A percentile compares a stretch with the other conserved stretches of the same genome.
These are phyloP conservation scores for Cynopterus sphinx DNA, from an alignment of 2,797 vertebrate species.

Conservation along the genomic window DNA sequence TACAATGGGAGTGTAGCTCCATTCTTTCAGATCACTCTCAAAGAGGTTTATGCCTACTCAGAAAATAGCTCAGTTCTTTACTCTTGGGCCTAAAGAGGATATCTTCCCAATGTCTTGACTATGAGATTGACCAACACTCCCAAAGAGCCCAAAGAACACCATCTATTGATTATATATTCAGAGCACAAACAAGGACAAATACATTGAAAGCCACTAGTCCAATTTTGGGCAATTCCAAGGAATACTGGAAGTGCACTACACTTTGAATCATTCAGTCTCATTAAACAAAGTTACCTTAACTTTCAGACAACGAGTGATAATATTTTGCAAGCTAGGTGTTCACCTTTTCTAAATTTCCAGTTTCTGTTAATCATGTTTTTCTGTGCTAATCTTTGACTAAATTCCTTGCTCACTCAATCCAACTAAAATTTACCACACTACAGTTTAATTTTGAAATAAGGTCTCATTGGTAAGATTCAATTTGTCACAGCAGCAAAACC, in stretches of 20 bases:
- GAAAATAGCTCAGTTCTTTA: not conserved
- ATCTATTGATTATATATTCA: not conserved
- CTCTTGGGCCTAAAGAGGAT: not conserved
- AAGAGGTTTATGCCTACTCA: not conserved
- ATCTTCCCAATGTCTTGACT: not conserved
- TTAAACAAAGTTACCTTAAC: not conserved
- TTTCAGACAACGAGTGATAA: not conserved
- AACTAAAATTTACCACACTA: not conserved
- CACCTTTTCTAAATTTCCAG: not conserved
- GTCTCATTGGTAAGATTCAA: not conserved
- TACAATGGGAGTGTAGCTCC: not conserved
- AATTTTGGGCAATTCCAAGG: not conserved
- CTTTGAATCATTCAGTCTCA: not conserved
- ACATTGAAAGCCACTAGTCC: not conserved
- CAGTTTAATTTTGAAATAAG: constrained; percentile 5
- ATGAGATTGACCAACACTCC: not conserved
- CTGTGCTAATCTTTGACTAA: not conserved
- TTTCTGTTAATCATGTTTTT: not conserved
- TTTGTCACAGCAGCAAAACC: not conserved
- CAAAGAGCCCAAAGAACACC: not conserved
- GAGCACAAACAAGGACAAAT: not conserved
- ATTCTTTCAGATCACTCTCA: not conserved
- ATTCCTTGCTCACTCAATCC: not conserved
- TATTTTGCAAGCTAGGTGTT: not conserved
- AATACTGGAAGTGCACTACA: not conserved